These are phyloP conservation scores for Caradrina kadenii DNA, from an alignment of 2,888 invertebrate genomes.

Conservation along the genomic window DNA sequence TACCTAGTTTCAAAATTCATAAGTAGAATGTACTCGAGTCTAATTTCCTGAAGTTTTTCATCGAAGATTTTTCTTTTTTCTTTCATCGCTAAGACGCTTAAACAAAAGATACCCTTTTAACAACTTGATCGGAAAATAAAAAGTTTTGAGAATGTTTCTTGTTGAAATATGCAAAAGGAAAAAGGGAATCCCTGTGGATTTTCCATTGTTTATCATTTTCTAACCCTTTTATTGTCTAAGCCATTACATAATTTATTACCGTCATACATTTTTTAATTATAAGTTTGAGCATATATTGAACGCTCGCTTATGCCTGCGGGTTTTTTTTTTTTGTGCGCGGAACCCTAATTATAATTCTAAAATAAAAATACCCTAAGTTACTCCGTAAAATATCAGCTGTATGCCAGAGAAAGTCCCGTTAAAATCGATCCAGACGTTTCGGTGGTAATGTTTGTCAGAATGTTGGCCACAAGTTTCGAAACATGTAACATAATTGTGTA, in stretches of 20 bases:
- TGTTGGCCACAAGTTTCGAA: neutral
- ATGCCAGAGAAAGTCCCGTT: too few species aligned
- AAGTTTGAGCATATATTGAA: neutral
- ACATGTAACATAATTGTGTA: neutral
- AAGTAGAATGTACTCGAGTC: neutral
- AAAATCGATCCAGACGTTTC: too few species aligned
- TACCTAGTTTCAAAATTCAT: too few species aligned
- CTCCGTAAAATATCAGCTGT: too few species aligned
- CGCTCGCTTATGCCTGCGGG: too few species aligned
- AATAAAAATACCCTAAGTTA: too few species aligned
- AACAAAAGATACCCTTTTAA: constrained; percentile 7
- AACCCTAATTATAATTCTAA: too few species aligned
- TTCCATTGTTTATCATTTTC: neutral
- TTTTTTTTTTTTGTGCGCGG: too few species aligned
- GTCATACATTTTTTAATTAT: too few species aligned
- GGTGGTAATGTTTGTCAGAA: too few species aligned
- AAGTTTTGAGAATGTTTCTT: constrained; percentile 5
- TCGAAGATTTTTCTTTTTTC: neutral
- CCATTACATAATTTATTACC: neutral
- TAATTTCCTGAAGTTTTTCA: neutral
- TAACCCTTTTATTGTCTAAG: neutral
- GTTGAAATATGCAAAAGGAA: constrained; percentile 7
- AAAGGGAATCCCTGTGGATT: neutral
- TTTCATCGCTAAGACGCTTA: neutral
- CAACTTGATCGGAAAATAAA: neutral